Base-by-base conservation (phyloP, 2,113 vertebrate genomes). In the Panthera uncia region DNA sequence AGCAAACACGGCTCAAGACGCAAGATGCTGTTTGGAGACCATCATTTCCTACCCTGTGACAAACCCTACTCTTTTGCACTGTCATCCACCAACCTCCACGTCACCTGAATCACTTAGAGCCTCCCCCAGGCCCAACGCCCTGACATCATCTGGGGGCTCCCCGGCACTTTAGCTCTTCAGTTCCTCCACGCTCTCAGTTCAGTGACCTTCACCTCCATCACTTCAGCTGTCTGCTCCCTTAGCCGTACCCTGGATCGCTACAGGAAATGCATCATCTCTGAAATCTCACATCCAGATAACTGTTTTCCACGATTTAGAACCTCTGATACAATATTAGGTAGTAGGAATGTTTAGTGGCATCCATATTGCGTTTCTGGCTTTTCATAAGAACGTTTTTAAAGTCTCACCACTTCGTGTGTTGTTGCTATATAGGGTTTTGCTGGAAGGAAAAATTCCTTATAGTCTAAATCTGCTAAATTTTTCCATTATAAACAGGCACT, bases 21-120 rank as follows among this genome's bases (percentile, higher is more conserved):
- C 88, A 52, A 38, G 2, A 0, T 68, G 69, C 36, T 52, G 31
- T 31, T 33, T 27, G 85, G 14, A 61, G 31, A 6, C 31, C 11
- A 1, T 13, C 38, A 4, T 41, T 10, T 41, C 55, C 25, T 16
- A 38, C n/a, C 4, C 61, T 18, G 0, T 2, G 14, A 14, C 10
- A 29, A 31, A 31, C 11, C 38, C 29, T n/a, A 27, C 16, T 45
- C 21, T 33, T 31, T 21, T 13, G 36, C 36, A 7, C 10, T 38
- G 68, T 48, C 69, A 48, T 13, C 80, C 15, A 41, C 65, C 57
- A 15, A 7, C 13, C 13, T 91, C 71, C 31, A 57, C 38, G 33
- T 68, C 93, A 68, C 18, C 16, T 78, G 3, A 3, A 1, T 65
- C 87, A 78, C 11, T 0, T 6, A 5, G 13, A 66, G 48, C 79